Evolutionary conservation across 2,888 invertebrate species (phyloP).

Genomic region (Ferdinandea cuprea): DNA sequence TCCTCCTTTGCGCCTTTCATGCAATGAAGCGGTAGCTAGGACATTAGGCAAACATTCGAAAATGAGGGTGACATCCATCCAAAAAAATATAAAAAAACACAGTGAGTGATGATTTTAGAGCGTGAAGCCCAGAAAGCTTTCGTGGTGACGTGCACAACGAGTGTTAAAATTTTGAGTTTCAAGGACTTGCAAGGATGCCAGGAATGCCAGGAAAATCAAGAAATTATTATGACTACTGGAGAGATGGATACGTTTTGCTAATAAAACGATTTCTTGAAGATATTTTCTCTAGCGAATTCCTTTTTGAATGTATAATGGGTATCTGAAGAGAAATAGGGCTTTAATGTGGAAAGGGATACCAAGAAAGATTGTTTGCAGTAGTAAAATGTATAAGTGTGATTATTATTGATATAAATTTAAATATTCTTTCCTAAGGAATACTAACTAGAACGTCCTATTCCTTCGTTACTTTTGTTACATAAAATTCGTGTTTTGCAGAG

Average conservation of each 20-base stretch:
- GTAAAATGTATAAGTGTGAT: slow-evolving; percentile 15
- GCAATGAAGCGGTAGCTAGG: slow-evolving; percentile 47
- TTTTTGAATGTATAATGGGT: slow-evolving; percentile 58
- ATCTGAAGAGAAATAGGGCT: slow-evolving; percentile 52
- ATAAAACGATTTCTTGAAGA: slow-evolving; percentile 60
- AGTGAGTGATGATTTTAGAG: slow-evolving; percentile 49
- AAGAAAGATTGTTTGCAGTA: not conserved
- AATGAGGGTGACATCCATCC: slow-evolving; percentile 59
- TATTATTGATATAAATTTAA: no score
- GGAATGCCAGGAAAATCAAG: slow-evolving; percentile 55
- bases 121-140: slow-evolving; percentile 47
- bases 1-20: slow-evolving; percentile 12
- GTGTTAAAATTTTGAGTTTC: slow-evolving; percentile 49
- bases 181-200: slow-evolving; percentile 60
- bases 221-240: slow-evolving; percentile 66
- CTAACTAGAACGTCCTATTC: no score
- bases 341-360: slow-evolving; percentile 21
- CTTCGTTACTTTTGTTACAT: no score
- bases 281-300: slow-evolving; percentile 48
- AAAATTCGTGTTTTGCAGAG: no score
- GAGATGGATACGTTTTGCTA: slow-evolving; percentile 59
- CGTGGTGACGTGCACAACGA: slow-evolving; percentile 21
- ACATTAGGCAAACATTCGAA: slow-evolving; percentile 62
- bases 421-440: no score
- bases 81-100: slow-evolving; percentile 18